Base-by-base conservation (phyloP, 2,797 vertebrate genomes). In the Gadopsis bispinosus region DNA sequence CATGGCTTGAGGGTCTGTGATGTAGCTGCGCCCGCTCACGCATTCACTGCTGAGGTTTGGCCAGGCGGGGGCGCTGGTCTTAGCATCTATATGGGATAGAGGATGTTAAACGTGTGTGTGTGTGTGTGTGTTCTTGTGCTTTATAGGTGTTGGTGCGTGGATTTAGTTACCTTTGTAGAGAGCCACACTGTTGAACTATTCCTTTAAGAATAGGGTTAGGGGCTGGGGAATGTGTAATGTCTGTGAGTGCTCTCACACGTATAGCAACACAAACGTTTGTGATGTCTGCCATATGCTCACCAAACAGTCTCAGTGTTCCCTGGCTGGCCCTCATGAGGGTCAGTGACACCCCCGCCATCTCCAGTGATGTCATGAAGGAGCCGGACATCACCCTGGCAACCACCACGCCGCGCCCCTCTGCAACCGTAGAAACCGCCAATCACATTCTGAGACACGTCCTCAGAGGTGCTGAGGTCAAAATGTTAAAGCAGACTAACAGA, bases 281-380 rank as follows among this genome's bases (percentile, higher is more conserved):
- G 58, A 26, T 60, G 59, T 48, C n/a, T 22, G 26, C 33, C 33
- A 16, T 7, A 1, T 43, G 72, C 95, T 93, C 87, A 99, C 98
- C 97, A 22, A 97, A 96, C 69, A 98, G 95, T 59, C 76, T 77
- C 39, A 99, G 87, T 1, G 94, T 92, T 75, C 97, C 94, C 55
- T 93, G 83, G 7, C 96, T 85, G 7, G 87, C 93, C 81, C 71
- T 92, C 95, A 99, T 90, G 68, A 99, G 80, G 17, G 96, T 97
- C 85, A 99, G 94, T 9, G 98, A 99, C 55, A 98, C 76, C 7
- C 98, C 98, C 0, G 96, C 94, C 98, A 99, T 99, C 88, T 99
- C 97, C 91, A 99, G 89, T 0, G 98, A 96, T 0, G 98, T 98
- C 97, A 99, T 98, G 90, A 98, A 99, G 2, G 95, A 94, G 4